Conservation (phyloP, 2,888 invertebrate species). For the Thera britannica region DNA sequence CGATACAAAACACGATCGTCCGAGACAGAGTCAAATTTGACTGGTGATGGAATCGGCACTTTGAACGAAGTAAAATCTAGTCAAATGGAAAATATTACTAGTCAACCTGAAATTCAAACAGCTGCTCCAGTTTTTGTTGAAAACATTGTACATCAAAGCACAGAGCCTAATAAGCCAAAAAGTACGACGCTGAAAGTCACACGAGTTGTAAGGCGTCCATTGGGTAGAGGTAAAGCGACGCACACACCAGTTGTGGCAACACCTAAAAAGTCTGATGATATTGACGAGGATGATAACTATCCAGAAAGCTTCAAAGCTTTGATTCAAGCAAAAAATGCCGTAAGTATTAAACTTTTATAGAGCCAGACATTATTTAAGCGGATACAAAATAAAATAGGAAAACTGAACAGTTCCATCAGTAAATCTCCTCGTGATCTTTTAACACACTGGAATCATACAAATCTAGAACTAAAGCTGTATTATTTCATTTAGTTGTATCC, state of each 20-base stretch:
- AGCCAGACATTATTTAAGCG: background rate
- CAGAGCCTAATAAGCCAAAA: constrained; percentile 57
- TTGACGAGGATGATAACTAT: constrained; percentile 87
- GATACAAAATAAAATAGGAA: background rate
- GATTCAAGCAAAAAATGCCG: constrained; percentile 85
- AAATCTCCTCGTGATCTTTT: too few relatives aligned
- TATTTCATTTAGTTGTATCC: constrained; percentile 18
- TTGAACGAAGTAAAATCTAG: constrained; percentile 71
- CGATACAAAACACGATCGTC: constrained; percentile 65
- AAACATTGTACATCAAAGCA: constrained; percentile 57
- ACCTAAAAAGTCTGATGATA: constrained; percentile 74
- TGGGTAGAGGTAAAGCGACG: constrained; percentile 57
- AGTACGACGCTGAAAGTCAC: constrained; percentile 62
- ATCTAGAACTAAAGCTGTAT: background rate
- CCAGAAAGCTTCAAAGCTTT: constrained; percentile 87
- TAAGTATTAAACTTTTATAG: constrained; percentile 55
- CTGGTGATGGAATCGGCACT: constrained; percentile 65
- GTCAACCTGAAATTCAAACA: constrained; percentile 65
- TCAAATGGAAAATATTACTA: constrained; percentile 69
- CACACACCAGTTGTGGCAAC: constrained; percentile 50
- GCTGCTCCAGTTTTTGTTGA: constrained; percentile 51
- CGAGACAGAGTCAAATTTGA: constrained; percentile 74
- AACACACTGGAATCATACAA: background rate
- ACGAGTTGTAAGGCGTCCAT: constrained; percentile 66
- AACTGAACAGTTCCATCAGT: background rate